Evolutionary conservation across 2,888 invertebrate genomes (phyloP), one percentile per base, ranked within the genome.

Genomic region (Parelbella ahira): DNA sequence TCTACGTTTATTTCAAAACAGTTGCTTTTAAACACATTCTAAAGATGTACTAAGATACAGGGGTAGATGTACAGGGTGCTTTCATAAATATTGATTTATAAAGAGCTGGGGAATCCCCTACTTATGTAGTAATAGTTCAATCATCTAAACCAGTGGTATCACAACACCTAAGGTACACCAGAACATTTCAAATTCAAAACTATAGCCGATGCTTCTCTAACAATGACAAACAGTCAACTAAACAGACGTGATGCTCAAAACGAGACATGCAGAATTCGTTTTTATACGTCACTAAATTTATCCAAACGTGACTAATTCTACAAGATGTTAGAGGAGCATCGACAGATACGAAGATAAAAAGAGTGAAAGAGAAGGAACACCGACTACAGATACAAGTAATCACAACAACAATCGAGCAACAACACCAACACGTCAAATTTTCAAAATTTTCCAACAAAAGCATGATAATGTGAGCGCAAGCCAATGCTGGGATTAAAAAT

Each of bases 331-430:
- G 55, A 74, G 69, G 51, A 69, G 60, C 65, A 68, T 63, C 57
- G 63, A 68, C 39, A 46, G 48, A 56, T 53, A 59, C 49, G 52
- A 51, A 63, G 51, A 63, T 51, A 68, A 65, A 32, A 70, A 72
- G 68, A 73, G 78, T 77, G 68, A 83, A 84, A 87, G 87, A 87
- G 87, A 87, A 86, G 58, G 87, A 87, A 87, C 87, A 87, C 84
- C 75, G 83, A 83, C 86, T 86, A 87, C 75, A 69, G 45, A 63
- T 67, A 81, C 67, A 32, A 30, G 29, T 24, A 39, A 19, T 23
- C 25, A 19, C 32, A 69, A 68, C 69, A 69, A 67, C 62, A 67
- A 63, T 60, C 70, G 75, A 75, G 66, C 70, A 74, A 53, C 51
- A 49, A 47, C 50, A 58, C 57, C 53, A 48, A 41, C 37, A 48